These are phyloP conservation scores for Sphaeridia pumilis DNA, from an alignment of 2,888 invertebrate genomes.

Conservation along the genomic window DNA sequence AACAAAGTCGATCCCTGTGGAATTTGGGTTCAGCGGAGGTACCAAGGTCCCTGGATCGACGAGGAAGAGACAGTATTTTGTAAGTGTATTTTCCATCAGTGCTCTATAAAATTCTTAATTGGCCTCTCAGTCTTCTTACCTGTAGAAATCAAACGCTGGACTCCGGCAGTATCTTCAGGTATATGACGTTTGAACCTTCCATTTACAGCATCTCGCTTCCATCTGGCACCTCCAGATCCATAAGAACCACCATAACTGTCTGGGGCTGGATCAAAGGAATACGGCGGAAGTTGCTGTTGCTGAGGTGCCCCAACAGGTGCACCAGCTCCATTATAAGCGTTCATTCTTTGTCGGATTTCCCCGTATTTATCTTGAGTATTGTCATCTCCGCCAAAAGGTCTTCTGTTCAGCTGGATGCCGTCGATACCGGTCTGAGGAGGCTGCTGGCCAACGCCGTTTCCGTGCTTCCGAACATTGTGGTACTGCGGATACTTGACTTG, in stretches of 20 bases:
- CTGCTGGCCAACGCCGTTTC: constrained; percentile 10
- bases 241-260: background rate
- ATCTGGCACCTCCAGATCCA: background rate
- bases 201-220: background rate
- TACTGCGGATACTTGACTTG: constrained; percentile 29
- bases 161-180: constrained; percentile 33
- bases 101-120: background rate
- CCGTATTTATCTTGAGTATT: background rate
- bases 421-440: background rate
- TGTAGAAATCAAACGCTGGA: constrained; percentile 36
- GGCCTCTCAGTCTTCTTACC: constrained; percentile 14
- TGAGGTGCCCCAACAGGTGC: background rate
- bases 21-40: constrained; percentile 42
- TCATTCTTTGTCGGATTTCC: background rate
- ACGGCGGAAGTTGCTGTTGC: too few relatives aligned
- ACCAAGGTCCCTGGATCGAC: constrained; percentile 40
- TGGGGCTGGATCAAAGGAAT: too few relatives aligned
- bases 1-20: constrained; percentile 48
- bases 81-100: background rate
- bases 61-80: background rate
- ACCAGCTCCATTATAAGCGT: background rate
- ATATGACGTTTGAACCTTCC: constrained; percentile 26
- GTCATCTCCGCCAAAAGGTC: background rate
- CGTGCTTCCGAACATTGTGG: constrained; percentile 32
- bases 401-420: constrained; percentile 5